Conservation (phyloP, 2,797 vertebrate species). For the Hozukius guyotensis region DNA sequence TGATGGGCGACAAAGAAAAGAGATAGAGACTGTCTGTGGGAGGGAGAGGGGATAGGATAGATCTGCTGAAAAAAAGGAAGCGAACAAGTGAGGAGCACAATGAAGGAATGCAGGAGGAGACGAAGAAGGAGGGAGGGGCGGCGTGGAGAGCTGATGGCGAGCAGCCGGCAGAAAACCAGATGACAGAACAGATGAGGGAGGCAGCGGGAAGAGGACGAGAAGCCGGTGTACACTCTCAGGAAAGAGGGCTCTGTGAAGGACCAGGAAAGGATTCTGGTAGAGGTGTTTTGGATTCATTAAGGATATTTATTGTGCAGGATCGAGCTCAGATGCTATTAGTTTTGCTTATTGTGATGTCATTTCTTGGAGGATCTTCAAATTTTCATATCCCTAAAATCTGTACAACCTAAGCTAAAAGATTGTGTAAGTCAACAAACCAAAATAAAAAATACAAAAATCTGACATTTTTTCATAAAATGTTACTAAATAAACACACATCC, state of each 20-base stretch:
- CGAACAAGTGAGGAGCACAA: conserved; percentile 24
- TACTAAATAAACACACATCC: too few species aligned
- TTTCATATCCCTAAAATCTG: too few species aligned
- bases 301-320: background rate
- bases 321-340: background rate
- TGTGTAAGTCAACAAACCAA: too few species aligned
- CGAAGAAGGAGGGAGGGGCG: background rate
- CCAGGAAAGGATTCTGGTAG: background rate
- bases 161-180: conserved; percentile 27
- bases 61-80: conserved; percentile 5
- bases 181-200: conserved; percentile 30
- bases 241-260: background rate
- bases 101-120: conserved; percentile 35
- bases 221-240: background rate
- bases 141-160: background rate
- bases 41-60: background rate
- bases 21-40: conserved; percentile 23
- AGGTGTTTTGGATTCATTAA: background rate
- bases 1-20: conserved; percentile 11
- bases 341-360: too few species aligned
- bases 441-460: too few species aligned
- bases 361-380: too few species aligned
- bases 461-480: too few species aligned
- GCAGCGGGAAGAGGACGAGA: background rate
- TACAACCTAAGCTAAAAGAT: too few species aligned